These are phyloP conservation scores for Oreochromis aureus DNA, from an alignment of 2,113 vertebrate genomes.

Conservation along the genomic window DNA sequence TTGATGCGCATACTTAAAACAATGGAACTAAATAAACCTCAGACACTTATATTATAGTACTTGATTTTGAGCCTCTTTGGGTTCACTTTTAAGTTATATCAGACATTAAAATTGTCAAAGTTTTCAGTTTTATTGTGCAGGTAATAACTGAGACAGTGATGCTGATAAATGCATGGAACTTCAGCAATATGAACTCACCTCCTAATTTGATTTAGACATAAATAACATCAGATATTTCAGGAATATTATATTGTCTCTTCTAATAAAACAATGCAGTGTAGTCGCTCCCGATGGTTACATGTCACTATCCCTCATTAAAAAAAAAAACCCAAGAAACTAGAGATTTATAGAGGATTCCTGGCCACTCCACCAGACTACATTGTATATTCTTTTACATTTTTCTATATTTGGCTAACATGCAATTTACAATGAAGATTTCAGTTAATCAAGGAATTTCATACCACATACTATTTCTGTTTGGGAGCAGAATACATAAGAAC, in stretches of 20 bases:
- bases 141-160: not conserved
- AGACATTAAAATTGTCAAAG: not conserved
- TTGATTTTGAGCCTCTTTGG: not conserved
- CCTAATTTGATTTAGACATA: not conserved
- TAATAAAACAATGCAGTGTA: not conserved
- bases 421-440: not conserved
- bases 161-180: not conserved
- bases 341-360: not conserved
- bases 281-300: not conserved
- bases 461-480: constrained; percentile 42
- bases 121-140: not conserved
- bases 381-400: not conserved
- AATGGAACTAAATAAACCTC: not conserved
- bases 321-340: accelerated
- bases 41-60: not conserved
- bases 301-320: not conserved
- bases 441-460: not conserved
- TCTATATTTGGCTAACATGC: not conserved
- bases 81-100: not conserved
- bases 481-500: constrained; percentile 77
- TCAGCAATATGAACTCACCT: not conserved
- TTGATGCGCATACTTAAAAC: not conserved
- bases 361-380: not conserved
- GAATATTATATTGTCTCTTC: not conserved
- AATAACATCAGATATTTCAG: not conserved